Conservation (phyloP, 2,113 vertebrate genomes). For the Chauna torquata region DNA sequence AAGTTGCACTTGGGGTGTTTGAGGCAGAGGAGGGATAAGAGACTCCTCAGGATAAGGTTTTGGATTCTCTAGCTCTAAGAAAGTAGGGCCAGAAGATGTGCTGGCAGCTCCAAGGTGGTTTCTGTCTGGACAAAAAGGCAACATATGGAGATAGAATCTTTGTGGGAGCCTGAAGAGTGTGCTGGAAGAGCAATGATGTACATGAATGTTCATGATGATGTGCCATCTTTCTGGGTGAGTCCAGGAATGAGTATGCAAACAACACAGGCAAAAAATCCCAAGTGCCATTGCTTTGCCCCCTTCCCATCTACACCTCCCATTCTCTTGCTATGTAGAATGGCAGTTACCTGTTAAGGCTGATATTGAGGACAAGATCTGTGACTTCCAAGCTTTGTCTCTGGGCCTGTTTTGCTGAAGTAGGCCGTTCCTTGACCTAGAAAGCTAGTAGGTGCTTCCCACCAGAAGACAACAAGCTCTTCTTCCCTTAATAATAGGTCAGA, state of each 20-base stretch:
- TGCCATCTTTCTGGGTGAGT: conserved; percentile 1
- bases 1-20: neutral
- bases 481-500: neutral
- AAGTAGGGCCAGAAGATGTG: neutral
- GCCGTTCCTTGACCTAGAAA: neutral
- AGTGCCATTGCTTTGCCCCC: neutral
- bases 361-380: neutral
- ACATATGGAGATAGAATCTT: conserved; percentile 21
- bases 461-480: neutral
- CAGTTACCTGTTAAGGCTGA: neutral
- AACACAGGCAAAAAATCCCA: neutral
- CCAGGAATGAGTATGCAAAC: conserved; percentile 8
- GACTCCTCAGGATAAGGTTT: neutral
- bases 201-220: neutral
- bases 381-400: neutral
- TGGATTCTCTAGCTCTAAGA: neutral
- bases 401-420: neutral
- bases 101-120: neutral
- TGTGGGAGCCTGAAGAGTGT: neutral
- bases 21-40: neutral
- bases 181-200: neutral
- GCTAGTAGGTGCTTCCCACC: neutral
- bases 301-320: neutral
- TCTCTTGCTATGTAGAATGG: neutral
- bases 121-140: neutral